Conservation (phyloP, 2,888 invertebrate genomes). For the Dryobota labecula region DNA sequence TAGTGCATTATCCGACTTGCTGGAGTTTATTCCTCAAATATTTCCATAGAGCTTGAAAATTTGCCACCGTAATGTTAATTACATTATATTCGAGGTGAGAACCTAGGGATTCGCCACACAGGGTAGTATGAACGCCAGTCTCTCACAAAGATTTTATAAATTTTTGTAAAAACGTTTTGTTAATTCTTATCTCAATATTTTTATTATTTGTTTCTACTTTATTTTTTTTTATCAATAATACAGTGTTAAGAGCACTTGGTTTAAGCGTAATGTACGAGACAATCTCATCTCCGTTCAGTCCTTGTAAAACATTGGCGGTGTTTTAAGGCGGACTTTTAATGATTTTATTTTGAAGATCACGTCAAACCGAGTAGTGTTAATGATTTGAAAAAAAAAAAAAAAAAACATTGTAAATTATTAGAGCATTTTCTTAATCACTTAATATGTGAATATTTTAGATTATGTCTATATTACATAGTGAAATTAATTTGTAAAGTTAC, state of each 20-base stretch:
- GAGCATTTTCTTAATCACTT: too few relatives aligned
- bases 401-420: too few relatives aligned
- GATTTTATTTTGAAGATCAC: too few relatives aligned
- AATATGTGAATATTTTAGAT: too few relatives aligned
- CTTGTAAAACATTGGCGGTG: neutral
- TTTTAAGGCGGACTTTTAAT: too few relatives aligned
- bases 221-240: neutral
- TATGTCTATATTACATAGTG: too few relatives aligned
- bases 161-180: neutral
- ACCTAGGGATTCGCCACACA: neutral
- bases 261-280: neutral
- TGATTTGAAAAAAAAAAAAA: too few relatives aligned
- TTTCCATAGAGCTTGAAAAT: neutral
- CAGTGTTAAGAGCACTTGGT: neutral
- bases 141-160: neutral
- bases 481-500: too few relatives aligned
- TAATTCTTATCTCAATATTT: neutral
- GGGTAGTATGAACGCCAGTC: too few relatives aligned
- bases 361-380: too few relatives aligned
- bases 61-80: neutral
- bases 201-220: neutral
- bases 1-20: neutral
- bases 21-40: neutral
- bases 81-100: neutral
- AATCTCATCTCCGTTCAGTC: too few relatives aligned